Base-by-base conservation (phyloP, 1,140 invertebrate genomes). In the Brachionus koreanus region DNA sequence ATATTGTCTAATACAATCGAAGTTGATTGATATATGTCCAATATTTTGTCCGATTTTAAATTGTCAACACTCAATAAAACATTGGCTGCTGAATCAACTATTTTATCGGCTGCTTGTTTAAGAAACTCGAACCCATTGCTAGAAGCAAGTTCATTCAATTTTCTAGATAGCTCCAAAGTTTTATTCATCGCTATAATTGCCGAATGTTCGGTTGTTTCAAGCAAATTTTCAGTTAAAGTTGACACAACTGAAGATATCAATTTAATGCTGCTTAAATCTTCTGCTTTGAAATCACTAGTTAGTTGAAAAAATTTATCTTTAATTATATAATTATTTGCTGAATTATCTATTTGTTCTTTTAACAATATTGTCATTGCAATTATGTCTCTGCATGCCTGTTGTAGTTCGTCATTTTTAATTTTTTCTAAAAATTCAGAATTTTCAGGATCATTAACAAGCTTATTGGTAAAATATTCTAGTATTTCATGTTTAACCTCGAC, bases 211-310 rank as follows among this genome's bases (percentile, higher is more conserved):
- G 37, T 33, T n/a, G 39, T 12, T 43, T 79, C 75, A 33, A 57
- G 5, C 0, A 29, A 7, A 37, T 79, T 79, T 39, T 79, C 16
- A 29, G 46, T 79, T 5, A 63, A 9, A 25, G 23, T 19, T 0
- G 75, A 79, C 39, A 79, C 3, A 19, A 63, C 75, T 37, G 75
- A 79, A 23, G 75, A 37, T 25, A 79, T 16, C 13, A 79, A 5
- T 29, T 79, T 79, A 0, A 79, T 2, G 23, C 75, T 79, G 12
- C 75, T 79, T 42, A 79, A 10, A 10, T 79, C 76, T n/a, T 6
- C 19, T 1, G 57, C n/a, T 42, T 39, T 12, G 9, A 79, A 42
- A 23, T 79, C 37, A 12, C 13, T 13, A 10, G 37, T 33, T 25
- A 61, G 10, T 13, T 57, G n/a, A 23, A 61, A 2, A 42, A 79